Conservation (phyloP, 2,888 invertebrate species). For the Ophioninae sp. region DNA sequence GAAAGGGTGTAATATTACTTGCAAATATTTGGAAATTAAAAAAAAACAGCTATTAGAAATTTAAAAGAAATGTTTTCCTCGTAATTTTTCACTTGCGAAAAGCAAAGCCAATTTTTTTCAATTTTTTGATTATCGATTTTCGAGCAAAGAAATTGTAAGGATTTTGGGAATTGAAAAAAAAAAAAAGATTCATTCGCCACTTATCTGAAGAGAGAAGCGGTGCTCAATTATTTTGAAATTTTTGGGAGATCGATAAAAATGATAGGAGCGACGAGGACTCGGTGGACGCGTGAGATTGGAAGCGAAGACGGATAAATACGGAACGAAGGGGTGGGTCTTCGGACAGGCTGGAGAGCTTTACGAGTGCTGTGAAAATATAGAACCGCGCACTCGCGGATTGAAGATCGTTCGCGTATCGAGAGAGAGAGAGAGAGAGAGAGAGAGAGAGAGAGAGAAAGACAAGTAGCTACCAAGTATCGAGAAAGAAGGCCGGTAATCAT, state of each 20-base stretch:
- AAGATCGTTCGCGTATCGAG: conserved; percentile 55
- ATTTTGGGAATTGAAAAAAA: no score
- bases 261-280: background rate
- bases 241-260: background rate
- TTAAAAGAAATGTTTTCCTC: no score
- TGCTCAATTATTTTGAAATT: no score
- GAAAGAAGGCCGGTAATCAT: conserved; percentile 10
- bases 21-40: no score
- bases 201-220: no score
- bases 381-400: conserved; percentile 48
- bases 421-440: background rate
- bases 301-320: conserved; percentile 39
- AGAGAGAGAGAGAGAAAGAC: background rate
- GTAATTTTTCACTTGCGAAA: no score
- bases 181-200: no score
- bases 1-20: no score
- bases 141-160: no score
- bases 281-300: conserved; percentile 14
- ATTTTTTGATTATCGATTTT: no score
- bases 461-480: conserved; percentile 3
- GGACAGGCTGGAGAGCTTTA: conserved; percentile 40
- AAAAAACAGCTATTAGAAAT: no score
- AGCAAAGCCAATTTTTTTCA: no score
- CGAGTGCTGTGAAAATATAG: conserved; percentile 67
- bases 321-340: conserved; percentile 42